Evolutionary conservation across 2,888 invertebrate genomes (phyloP).

Genomic region (Himalopsyche anomala): DNA sequence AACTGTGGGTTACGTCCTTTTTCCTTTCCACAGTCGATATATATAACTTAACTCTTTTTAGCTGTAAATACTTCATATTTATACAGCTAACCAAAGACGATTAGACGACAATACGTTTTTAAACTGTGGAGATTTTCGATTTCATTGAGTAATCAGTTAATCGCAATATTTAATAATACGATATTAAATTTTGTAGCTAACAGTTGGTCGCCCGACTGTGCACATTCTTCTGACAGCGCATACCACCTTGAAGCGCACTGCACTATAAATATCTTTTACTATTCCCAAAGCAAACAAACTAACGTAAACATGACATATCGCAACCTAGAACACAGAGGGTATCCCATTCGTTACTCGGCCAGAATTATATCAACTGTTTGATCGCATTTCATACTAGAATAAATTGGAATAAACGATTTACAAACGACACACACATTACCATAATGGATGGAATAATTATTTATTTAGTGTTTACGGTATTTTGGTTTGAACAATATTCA

Average conservation of each 20-base stretch:
- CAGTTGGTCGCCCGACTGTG: background rate
- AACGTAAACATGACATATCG: constrained; percentile 28
- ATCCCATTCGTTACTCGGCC: constrained; percentile 6
- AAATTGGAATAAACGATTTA: background rate
- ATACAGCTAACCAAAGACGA: too few relatives aligned
- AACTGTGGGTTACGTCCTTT: too few relatives aligned
- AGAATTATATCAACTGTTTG: constrained; percentile 6
- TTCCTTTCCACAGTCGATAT: too few relatives aligned
- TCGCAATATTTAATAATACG: background rate
- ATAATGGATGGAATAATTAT: too few relatives aligned
- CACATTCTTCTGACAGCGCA: background rate
- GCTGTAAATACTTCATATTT: too few relatives aligned
- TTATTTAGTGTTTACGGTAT: too few relatives aligned
- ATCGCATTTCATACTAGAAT: constrained; percentile 10
- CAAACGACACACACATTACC: too few relatives aligned
- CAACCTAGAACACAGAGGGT: constrained; percentile 6
- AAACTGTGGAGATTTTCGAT: too few relatives aligned
- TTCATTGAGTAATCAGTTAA: background rate
- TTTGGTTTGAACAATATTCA: too few relatives aligned
- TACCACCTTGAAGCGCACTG: background rate
- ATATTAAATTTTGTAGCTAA: background rate
- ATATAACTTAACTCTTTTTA: too few relatives aligned
- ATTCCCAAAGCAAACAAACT: constrained; percentile 23
- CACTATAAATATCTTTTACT: constrained; percentile 27
- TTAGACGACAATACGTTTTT: too few relatives aligned